These are phyloP conservation scores for Halocynthia aurantium DNA, from an alignment of 23 tunicate species.

Conservation along the genomic window DNA sequence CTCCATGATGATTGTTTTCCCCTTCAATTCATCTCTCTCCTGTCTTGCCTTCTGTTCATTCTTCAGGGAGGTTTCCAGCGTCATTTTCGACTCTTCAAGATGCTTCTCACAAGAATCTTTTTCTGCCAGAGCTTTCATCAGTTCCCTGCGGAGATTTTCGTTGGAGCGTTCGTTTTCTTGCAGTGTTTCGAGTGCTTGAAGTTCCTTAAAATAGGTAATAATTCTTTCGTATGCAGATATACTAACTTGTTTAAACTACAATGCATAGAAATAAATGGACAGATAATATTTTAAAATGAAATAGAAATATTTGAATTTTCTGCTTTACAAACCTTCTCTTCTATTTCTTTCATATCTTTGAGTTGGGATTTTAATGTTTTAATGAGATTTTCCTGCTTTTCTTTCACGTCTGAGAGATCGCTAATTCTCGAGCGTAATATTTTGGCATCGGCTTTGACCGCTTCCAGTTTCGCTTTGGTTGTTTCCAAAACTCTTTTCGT, in stretches of 20 bases:
- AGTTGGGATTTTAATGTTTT: conserved; percentile 48
- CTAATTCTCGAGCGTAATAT: conserved; percentile 34
- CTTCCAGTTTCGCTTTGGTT: conserved; percentile 38
- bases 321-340: not conserved
- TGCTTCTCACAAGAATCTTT: conserved; percentile 30
- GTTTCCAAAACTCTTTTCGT: conserved; percentile 7
- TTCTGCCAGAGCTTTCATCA: conserved; percentile 23
- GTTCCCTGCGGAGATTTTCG: too few species aligned
- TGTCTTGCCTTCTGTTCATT: conserved; percentile 57
- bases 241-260: not conserved
- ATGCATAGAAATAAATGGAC: too few species aligned
- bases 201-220: not conserved
- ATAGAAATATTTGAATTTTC: too few species aligned
- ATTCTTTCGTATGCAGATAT: not conserved
- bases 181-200: too few species aligned
- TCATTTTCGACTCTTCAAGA: conserved; percentile 35
- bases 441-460: conserved; percentile 50
- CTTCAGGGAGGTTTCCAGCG: conserved; percentile 33
- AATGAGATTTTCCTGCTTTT: conserved; percentile 41
- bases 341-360: conserved; percentile 26
- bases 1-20: conserved; percentile 85
- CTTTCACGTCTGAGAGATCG: conserved; percentile 28
- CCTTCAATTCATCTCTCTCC: conserved; percentile 81
- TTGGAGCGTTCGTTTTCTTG: too few species aligned
- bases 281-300: too few species aligned